Evolutionary conservation across 2,888 invertebrate genomes (phyloP).

Genomic region (Helleia helle): DNA sequence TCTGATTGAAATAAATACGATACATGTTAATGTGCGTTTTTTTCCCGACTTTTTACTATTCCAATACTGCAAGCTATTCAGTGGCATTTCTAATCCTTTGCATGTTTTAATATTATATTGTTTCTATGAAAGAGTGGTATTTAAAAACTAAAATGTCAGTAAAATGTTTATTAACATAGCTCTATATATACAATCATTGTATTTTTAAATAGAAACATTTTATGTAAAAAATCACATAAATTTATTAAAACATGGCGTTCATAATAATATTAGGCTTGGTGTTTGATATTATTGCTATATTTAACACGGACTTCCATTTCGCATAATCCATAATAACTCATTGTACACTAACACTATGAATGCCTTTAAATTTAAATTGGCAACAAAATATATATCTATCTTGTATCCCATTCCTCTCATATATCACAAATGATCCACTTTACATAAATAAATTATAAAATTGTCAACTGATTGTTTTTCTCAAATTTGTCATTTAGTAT

Average conservation of each 20-base stretch:
- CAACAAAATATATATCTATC: conserved; percentile 50
- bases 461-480: conserved; percentile 61
- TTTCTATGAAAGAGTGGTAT: neutral
- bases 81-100: no score
- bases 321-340: conserved; percentile 31
- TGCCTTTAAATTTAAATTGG: conserved; percentile 39
- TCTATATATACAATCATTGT: conserved; percentile 67
- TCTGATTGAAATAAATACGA: no score
- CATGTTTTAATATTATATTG: no score
- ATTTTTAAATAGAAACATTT: conserved; percentile 67
- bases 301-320: conserved; percentile 28
- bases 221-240: conserved; percentile 58
- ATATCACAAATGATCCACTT: conserved; percentile 68
- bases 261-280: conserved; percentile 53
- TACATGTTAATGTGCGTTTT: no score
- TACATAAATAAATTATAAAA: conserved; percentile 70
- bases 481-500: conserved; percentile 47
- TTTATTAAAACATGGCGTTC: conserved; percentile 54
- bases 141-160: conserved; percentile 37
- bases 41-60: no score
- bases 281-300: conserved; percentile 43
- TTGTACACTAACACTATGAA: conserved; percentile 22
- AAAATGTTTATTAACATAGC: conserved; percentile 71
- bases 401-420: conserved; percentile 40
- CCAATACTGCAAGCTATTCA: no score